Conservation (phyloP, 2,113 vertebrate species). For the Malurus cyaneus region DNA sequence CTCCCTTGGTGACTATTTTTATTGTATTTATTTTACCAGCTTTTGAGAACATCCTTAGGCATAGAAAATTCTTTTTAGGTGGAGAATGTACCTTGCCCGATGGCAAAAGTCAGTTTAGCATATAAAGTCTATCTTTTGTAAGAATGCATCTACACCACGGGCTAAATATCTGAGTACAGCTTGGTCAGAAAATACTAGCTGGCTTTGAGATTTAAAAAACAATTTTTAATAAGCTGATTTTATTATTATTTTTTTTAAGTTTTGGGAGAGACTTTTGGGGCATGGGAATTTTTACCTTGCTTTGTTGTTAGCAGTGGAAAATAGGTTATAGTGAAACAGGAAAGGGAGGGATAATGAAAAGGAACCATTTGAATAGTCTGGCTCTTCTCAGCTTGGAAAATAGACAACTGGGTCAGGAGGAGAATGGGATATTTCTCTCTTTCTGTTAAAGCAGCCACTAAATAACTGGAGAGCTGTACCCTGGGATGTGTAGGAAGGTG, state of each 20-base stretch:
- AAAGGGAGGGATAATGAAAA: slow-evolving; percentile 17
- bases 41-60: slow-evolving; percentile 59
- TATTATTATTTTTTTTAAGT: not conserved
- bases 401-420: slow-evolving; percentile 23
- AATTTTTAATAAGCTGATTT: not conserved
- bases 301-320: slow-evolving; percentile 13
- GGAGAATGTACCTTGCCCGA: not conserved
- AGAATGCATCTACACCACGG: slow-evolving; percentile 7
- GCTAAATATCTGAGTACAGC: not conserved
- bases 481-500: not conserved
- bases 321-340: slow-evolving; percentile 14
- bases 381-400: slow-evolving; percentile 15
- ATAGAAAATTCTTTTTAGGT: slow-evolving; percentile 57
- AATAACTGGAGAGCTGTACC: not conserved
- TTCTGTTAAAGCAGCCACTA: not conserved
- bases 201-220: slow-evolving; percentile 9
- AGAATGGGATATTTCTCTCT: not conserved
- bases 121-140: slow-evolving; percentile 40
- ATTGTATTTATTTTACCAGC: slow-evolving; percentile 43
- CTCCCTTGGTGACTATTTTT: slow-evolving; percentile 50
- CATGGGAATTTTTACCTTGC: slow-evolving; percentile 31
- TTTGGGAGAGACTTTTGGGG: not conserved
- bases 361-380: slow-evolving; percentile 47
- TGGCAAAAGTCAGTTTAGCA: slow-evolving; percentile 41
- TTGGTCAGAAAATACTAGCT: not conserved